Evolutionary conservation across 2,888 invertebrate species (phyloP).

Genomic region (Thymelicus lineola): DNA sequence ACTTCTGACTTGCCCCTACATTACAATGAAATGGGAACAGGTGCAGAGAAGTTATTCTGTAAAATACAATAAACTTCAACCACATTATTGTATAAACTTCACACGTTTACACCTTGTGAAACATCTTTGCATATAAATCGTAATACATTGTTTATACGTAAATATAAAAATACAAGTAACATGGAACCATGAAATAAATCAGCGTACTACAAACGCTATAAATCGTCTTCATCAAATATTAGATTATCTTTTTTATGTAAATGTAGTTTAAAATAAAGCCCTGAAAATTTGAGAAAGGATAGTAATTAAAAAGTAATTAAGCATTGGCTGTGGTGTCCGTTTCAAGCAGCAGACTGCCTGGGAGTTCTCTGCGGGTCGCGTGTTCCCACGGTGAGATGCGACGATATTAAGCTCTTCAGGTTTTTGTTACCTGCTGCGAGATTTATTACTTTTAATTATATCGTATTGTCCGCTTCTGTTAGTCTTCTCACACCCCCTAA

Average conservation of each 20-base stretch:
- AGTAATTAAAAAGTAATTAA: slow-evolving; percentile 70
- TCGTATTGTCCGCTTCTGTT: slow-evolving; percentile 78
- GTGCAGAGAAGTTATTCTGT: no score
- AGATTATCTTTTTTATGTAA: slow-evolving; percentile 26
- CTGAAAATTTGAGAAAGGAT: slow-evolving; percentile 49
- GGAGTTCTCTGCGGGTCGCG: slow-evolving; percentile 47
- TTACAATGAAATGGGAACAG: no score
- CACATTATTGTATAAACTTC: no score
- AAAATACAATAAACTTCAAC: no score
- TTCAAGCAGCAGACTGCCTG: slow-evolving; percentile 56
- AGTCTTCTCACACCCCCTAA: slow-evolving; percentile 72
- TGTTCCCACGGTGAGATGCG: slow-evolving; percentile 81
- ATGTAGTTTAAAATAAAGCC: slow-evolving; percentile 42
- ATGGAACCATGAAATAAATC: no score
- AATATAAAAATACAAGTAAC: no score
- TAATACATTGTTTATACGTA: no score
- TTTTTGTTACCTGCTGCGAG: slow-evolving; percentile 83
- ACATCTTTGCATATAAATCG: no score
- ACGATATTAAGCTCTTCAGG: slow-evolving; percentile 82
- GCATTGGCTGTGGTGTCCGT: slow-evolving; percentile 65
- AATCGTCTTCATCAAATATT: background rate
- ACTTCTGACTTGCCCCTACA: no score
- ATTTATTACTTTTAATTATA: slow-evolving; percentile 86
- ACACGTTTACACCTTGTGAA: no score
- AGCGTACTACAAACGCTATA: slow-evolving; percentile 39